phyloP scores from a whole-genome alignment of 30 jellyfish, hydroid and myxozoan species.

The Hydractinia symbiolongicarpus region DNA sequence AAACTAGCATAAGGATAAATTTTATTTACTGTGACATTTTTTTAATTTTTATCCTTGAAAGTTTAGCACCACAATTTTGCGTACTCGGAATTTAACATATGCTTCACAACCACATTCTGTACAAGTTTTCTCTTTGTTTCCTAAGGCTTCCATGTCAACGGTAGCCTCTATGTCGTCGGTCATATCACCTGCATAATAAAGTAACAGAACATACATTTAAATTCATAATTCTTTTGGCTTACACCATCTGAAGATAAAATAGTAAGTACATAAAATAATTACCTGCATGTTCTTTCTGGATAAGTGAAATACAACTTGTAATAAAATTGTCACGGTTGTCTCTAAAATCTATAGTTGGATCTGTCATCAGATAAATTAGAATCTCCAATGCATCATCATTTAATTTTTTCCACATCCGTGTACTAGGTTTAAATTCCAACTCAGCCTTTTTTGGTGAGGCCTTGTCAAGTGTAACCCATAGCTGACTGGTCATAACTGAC shows the following conservation, averaged over 20 bases:
- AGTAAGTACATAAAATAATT: too few relatives aligned
- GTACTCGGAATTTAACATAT: background rate
- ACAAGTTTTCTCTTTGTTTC: slow-evolving; percentile 7
- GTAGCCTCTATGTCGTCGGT: slow-evolving; percentile 12
- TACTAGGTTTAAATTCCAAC: background rate
- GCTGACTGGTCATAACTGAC: slow-evolving; percentile 31
- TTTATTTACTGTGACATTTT: background rate
- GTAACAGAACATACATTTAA: too few relatives aligned
- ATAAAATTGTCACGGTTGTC: too few relatives aligned
- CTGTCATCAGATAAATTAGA: background rate
- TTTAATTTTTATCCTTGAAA: background rate
- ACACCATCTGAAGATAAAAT: too few relatives aligned
- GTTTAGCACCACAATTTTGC: slow-evolving; percentile 16
- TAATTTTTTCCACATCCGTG: slow-evolving; percentile 10
- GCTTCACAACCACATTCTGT: slow-evolving; percentile 27
- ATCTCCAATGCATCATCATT: background rate
- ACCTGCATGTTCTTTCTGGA: too few relatives aligned
- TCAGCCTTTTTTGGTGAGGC: background rate
- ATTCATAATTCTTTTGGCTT: too few relatives aligned
- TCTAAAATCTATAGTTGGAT: too few relatives aligned
- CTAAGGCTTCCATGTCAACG: background rate
- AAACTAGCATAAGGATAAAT: too few relatives aligned
- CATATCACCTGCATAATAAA: too few relatives aligned
- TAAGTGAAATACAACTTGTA: too few relatives aligned
- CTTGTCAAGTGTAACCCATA: background rate